Percentiles rank a stretch among this genome's conserved stretches.
Evolutionary conservation across 2,113 vertebrate species (phyloP).

Genomic region (Desmodus rotundus): DNA sequence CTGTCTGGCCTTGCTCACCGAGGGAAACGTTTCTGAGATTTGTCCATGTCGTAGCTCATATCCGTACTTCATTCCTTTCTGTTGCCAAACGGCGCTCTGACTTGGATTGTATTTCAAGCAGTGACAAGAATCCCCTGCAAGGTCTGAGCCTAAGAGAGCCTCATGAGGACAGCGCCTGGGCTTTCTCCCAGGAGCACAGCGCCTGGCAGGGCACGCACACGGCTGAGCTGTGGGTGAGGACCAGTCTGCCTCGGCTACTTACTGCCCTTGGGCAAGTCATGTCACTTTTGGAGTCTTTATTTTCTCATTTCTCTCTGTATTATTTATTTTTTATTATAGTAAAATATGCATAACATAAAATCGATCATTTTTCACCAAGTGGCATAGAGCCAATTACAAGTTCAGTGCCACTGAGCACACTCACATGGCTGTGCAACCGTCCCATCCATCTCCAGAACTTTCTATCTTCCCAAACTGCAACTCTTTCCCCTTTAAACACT

Average conservation of each 20-base stretch:
- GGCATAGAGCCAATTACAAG: too few species aligned
- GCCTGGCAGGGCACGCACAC: accelerated
- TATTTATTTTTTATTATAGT: background rate
- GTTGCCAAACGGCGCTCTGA: background rate
- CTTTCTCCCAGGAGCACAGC: accelerated
- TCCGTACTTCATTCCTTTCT: background rate
- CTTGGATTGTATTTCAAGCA: background rate
- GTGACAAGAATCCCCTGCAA: background rate
- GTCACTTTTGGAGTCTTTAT: background rate
- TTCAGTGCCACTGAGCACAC: background rate
- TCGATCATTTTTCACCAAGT: too few species aligned
- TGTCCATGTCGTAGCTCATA: accelerated
- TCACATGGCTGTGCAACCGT: accelerated
- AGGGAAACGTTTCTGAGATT: background rate
- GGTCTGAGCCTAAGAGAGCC: background rate
- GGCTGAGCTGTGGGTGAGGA: background rate
- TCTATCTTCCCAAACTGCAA: background rate
- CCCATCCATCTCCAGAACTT: background rate
- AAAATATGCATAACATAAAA: background rate
- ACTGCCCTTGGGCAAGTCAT: background rate
- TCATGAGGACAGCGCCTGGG: accelerated
- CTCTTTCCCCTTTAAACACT: background rate
- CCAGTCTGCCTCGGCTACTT: background rate
- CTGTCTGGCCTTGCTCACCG: background rate
- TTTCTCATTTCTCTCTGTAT: background rate